Base-by-base conservation (phyloP, 2,888 invertebrate genomes). In the Drosophila monieri region DNA sequence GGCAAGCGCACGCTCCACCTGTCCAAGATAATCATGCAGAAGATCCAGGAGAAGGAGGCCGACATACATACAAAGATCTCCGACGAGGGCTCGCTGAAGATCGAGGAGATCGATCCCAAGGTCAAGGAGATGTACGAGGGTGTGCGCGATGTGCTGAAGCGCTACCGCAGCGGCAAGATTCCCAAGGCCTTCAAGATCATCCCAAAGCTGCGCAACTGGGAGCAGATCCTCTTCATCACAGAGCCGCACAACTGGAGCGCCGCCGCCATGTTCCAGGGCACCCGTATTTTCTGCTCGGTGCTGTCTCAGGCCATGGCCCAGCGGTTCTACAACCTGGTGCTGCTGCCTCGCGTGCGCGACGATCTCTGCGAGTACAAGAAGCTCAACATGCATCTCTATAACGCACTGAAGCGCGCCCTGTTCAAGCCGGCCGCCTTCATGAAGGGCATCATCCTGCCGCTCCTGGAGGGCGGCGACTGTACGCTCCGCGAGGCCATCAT, bases 111-210 rank as follows among this genome's bases (percentile, higher is more conserved):
- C 74, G 97, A 98, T 92, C 96, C 97, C 1, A 93, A 94, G 81
- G 94, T 98, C 3, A 94, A 95, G 86, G 93, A 95, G 58, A 95
- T 99, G 96, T 99, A 97, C 92, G 95, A 96, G 92, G 97, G 97
- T 57, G 97, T 99, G 0, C 93, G 96, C 75, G 95, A 97, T 91
- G 96, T 99, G 2, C 93, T 99, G 81, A 93, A 94, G 75, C 96
- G 95, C 80, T 99, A 99, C 90, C 94, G 99, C 71, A 97, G 97
- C 90, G 99, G 99, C 23, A 98, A 98, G 92, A 92, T 99, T 35
- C 99, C 99, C 0, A 99, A 99, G 91, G 98, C 99, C 1, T 99
- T 99, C 91, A 99, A 99, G 93, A 95, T 98, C 88, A 94, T 99
- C 71, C 99, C 99, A 3, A 95, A 95, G 89, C 93, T 99, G 60